Evolutionary conservation across 2,797 vertebrate species (phyloP).

Genomic region (Silurus lanzhouensis): DNA sequence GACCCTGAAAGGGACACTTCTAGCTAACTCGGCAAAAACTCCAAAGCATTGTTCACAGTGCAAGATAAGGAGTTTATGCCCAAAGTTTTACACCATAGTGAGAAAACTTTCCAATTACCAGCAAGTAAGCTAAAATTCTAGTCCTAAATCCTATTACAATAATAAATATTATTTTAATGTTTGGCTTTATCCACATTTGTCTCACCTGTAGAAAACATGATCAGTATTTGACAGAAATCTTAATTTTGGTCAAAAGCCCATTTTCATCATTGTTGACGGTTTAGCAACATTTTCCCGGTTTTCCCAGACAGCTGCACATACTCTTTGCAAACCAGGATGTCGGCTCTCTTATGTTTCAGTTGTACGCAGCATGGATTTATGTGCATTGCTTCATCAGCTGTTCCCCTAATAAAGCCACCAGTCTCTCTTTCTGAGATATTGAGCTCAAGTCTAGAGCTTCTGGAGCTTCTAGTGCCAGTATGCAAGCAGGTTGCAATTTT

Average conservation of each 20-base stretch:
- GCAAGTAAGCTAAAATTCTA: background rate
- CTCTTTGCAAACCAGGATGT: no score
- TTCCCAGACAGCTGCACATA: background rate
- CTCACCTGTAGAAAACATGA: background rate
- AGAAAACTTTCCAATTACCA: background rate
- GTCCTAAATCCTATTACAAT: background rate
- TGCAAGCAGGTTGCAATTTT: background rate
- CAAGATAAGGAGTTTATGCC: slow-evolving; percentile 15
- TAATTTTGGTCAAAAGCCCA: background rate
- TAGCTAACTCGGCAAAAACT: background rate
- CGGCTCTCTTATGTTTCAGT: background rate
- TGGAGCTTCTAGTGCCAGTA: background rate
- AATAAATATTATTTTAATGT: background rate
- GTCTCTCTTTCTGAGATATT: slow-evolving; percentile 2
- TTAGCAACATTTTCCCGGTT: background rate
- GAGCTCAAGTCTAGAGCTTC: background rate
- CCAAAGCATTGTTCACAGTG: slow-evolving; percentile 7
- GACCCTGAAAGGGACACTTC: background rate
- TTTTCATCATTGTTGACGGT: background rate
- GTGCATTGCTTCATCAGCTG: slow-evolving; percentile 11
- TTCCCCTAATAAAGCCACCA: background rate
- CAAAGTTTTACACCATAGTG: slow-evolving; percentile 6
- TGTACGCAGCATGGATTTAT: background rate
- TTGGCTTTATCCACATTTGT: background rate
- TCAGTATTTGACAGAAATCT: no score